These are phyloP conservation scores for Malurus melanocephalus DNA, from an alignment of 2,113 vertebrate genomes.

Conservation along the genomic window DNA sequence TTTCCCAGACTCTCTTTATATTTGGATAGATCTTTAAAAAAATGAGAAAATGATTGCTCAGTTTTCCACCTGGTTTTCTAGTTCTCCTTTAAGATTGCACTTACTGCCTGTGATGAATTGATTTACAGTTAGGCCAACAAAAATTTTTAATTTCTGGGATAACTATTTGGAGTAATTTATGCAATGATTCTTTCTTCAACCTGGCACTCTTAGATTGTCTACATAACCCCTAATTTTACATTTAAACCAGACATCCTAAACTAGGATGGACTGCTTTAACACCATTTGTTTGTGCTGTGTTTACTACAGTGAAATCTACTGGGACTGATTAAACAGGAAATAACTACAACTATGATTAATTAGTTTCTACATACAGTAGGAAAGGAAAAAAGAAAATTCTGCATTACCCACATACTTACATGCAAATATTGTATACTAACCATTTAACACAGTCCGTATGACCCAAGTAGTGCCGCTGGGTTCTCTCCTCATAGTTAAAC, in stretches of 20 bases:
- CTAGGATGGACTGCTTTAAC: neutral
- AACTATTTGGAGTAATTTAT: neutral
- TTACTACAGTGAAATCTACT: neutral
- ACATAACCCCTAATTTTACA: neutral
- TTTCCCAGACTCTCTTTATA: neutral
- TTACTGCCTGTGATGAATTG: neutral
- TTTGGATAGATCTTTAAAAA: neutral
- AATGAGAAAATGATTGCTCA: neutral
- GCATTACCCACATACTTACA: neutral
- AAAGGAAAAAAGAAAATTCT: neutral
- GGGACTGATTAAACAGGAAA: neutral
- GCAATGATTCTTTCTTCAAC: neutral
- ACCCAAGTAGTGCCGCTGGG: conserved; percentile 93
- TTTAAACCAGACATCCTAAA: neutral
- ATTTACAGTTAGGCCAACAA: neutral
- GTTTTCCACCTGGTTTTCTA: neutral
- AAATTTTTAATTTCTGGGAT: neutral
- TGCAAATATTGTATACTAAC: conserved; percentile 71
- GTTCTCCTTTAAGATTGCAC: neutral
- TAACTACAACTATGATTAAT: neutral
- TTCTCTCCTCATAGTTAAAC: conserved; percentile 93
- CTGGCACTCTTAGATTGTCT: neutral
- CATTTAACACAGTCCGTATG: conserved; percentile 98
- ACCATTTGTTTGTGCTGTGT: neutral
- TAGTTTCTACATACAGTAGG: neutral